phyloP scores from a whole-genome alignment of 2,797 vertebrate species.

The Synanceia verrucosa region DNA sequence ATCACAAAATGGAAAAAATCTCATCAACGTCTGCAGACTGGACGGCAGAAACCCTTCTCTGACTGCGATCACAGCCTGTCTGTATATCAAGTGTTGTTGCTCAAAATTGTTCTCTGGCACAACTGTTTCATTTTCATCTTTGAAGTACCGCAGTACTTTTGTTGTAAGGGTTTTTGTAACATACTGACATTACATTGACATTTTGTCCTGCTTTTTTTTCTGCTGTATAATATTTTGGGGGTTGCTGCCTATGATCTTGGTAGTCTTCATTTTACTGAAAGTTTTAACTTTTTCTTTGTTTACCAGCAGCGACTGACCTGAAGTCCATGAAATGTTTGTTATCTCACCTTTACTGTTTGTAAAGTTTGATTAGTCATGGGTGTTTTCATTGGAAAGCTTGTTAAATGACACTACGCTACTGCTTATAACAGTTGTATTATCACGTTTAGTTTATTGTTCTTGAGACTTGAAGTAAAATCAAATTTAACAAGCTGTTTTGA shows the following conservation, averaged over 20 bases:
- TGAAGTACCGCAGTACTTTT: constrained; percentile 33
- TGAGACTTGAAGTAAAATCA: constrained; percentile 56
- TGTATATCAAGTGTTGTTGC: constrained; percentile 42
- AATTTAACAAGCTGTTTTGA: constrained; percentile 24
- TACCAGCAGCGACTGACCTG: not conserved
- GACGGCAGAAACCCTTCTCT: constrained; percentile 15
- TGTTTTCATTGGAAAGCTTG: constrained; percentile 20
- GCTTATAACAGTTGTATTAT: constrained; percentile 55
- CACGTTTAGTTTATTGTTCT: constrained; percentile 41
- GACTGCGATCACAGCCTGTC: constrained; percentile 19
- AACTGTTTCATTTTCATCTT: constrained; percentile 34
- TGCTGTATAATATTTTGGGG: constrained; percentile 10
- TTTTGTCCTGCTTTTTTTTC: constrained; percentile 8
- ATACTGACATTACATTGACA: not conserved
- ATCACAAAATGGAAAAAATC: constrained; percentile 12
- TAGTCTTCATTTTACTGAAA: constrained; percentile 15
- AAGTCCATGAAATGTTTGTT: constrained; percentile 24
- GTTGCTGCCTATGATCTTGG: constrained; percentile 23
- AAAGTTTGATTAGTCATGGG: constrained; percentile 17
- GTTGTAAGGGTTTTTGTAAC: constrained; percentile 39
- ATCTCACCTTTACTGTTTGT: constrained; percentile 25
- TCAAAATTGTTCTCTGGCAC: constrained; percentile 29
- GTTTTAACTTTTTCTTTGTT: constrained; percentile 35
- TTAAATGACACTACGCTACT: constrained; percentile 3
- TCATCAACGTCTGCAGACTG: constrained; percentile 8